Evolutionary conservation across 2,888 invertebrate genomes (phyloP), one percentile per base, ranked within the genome.

Genomic region (Pycnomerus fuliginosus): DNA sequence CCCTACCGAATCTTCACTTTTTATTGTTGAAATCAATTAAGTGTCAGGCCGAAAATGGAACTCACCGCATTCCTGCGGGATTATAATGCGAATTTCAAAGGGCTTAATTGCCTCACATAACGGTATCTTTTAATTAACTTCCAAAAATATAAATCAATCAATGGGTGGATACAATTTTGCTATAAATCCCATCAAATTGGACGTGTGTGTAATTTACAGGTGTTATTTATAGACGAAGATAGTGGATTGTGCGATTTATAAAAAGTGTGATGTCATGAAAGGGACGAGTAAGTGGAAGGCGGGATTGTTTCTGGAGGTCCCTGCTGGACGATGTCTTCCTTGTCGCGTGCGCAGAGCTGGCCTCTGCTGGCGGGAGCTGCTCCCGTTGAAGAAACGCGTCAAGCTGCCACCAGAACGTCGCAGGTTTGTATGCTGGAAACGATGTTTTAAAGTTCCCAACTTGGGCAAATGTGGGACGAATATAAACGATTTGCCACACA

Each of bases 341-440:
- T 76, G 55, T 72, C 74, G 44, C 70, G 76, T 23, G 76, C 77
- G 39, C 73, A 73, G 60, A 76, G 76, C 53, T 76, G 77, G 76
- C 77, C 77, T 39, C 60, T 76, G 49, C 57, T 77, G 22, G 59
- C 67, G 17, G 65, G 66, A 44, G 62, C 77, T 69, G 66, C 77
- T 70, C 67, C 76, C 68, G 65, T 75, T 71, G 77, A 78, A 60
- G 78, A 78, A 57, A 76, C 57, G 13, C 53, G 65, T 31, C 64
- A 61, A 44, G 52, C 60, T 12, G 57, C 62, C 28, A 57, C 66
- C 39, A 64, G 62, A 51, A 60, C 62, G 13, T 61, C 61, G 29
- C 62, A 63, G 61, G 63, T 63, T n/a, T n/a, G n/a, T n/a, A n/a
- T n/a, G n/a, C n/a, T n/a, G n/a, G n/a, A n/a, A n/a, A n/a, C n/a